These are phyloP conservation scores for Ophonus ardosiacus DNA, from an alignment of 2,888 invertebrate genomes.

Conservation along the genomic window DNA sequence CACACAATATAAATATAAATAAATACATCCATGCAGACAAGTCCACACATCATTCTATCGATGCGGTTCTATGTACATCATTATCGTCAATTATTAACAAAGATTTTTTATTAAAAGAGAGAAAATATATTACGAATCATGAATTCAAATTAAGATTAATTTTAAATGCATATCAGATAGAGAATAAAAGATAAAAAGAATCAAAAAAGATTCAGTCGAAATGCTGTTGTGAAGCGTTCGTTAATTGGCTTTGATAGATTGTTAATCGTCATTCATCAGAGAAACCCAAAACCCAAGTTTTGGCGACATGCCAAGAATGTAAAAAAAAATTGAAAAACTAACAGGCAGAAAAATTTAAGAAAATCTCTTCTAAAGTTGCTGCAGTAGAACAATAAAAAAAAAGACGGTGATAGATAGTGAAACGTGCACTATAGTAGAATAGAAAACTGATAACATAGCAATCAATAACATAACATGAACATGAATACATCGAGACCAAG, in stretches of 20 bases:
- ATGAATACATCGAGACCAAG: conserved; percentile 66
- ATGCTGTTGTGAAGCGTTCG: conserved; percentile 49
- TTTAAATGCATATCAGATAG: conserved; percentile 18
- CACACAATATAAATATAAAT: conserved; percentile 68
- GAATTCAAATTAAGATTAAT: conserved; percentile 34
- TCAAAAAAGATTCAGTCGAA: conserved; percentile 38
- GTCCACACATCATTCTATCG: conserved; percentile 41
- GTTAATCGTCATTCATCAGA: conserved; percentile 29
- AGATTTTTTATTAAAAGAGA: conserved; percentile 11
- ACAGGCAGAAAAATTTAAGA: conserved; percentile 51
- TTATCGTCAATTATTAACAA: conserved; percentile 34
- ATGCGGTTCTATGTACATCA: conserved; percentile 41
- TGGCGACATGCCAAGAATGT: conserved; percentile 31
- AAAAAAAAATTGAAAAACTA: conserved; percentile 43
- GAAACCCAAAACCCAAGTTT: conserved; percentile 17
- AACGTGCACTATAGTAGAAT: conserved; percentile 58
- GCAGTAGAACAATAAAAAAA: conserved; percentile 47
- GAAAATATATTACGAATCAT: conserved; percentile 8
- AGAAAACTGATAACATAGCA: conserved; percentile 55
- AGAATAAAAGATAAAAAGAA: conserved; percentile 27
- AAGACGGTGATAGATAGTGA: conserved; percentile 62
- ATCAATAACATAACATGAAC: conserved; percentile 57
- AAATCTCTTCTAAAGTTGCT: conserved; percentile 48
- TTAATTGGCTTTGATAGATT: conserved; percentile 53
- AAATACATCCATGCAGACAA: conserved; percentile 72